Evolutionary conservation across 2,888 invertebrate species (phyloP), one percentile per base, ranked within the genome.

Genomic region (Drosophila antonietae): DNA sequence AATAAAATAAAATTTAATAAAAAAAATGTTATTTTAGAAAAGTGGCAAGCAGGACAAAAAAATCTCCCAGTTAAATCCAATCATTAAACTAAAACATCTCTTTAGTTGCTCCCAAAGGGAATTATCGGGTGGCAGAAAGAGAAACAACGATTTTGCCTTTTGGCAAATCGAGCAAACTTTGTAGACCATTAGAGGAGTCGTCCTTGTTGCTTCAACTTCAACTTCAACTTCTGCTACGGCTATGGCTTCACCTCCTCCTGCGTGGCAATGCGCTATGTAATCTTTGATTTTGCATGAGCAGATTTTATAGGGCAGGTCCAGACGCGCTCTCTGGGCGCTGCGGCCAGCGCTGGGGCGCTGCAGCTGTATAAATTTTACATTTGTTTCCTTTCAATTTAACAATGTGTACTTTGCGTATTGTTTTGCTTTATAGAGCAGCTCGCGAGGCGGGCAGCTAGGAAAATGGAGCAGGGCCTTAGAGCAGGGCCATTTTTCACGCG

Each of bases 341-440:
- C 37, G 37, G 37, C 37, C 15, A 39, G 37, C 6, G 7, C 20
- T 46, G 23, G 55, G 74, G 71, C 78, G 78, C 53, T 80, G 85
- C 78, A 81, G 78, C 80, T 87, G 88, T 80, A 90, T 89, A 90
- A 83, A 89, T 88, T 90, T 86, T 72, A 86, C 84, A 90, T 89
- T 90, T 88, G 81, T 89, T 90, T 90, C 89, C 89, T 88, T 90
- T 86, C 87, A 86, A 89, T 90, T 89, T 88, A 90, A 90, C 89
- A 90, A 80, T 86, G 84, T 88, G 84, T 82, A 81, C 79, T 78
- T 88, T 87, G 78, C 80, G 73, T 74, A 89, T 80, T 89, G 89
- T 88, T 84, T 80, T 85, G 79, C 72, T 75, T 74, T 65, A 75
- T 69, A 63, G 55, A 28, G 51, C n/a, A 43, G 52, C 23, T 15